These are phyloP conservation scores for Camelus dromedarius DNA, from an alignment of 2,113 vertebrate species.

Conservation along the genomic window DNA sequence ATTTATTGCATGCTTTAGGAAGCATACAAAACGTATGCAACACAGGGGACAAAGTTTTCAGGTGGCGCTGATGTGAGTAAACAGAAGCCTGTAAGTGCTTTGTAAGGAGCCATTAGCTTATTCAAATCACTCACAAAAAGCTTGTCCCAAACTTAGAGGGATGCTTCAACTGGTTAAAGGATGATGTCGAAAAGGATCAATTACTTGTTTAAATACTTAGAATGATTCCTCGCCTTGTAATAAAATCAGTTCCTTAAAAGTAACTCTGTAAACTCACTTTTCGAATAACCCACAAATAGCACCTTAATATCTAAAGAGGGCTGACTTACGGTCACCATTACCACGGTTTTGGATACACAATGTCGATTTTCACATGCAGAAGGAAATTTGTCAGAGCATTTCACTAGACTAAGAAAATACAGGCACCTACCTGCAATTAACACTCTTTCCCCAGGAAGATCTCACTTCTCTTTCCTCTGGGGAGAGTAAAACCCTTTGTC, in stretches of 20 bases:
- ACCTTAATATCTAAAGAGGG: background rate
- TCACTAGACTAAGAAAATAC: constrained; percentile 38
- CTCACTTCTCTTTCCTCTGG: background rate
- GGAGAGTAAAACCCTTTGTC: constrained; percentile 14
- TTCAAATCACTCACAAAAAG: background rate
- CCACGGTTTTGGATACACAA: background rate
- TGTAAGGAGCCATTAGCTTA: background rate
- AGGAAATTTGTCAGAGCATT: background rate
- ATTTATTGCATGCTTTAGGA: background rate
- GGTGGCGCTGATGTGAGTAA: background rate
- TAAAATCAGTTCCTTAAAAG: constrained; percentile 38
- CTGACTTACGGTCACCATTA: background rate
- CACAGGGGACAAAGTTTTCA: background rate
- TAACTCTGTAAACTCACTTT: constrained; percentile 38
- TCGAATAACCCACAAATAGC: constrained; percentile 40
- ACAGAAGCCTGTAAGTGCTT: background rate
- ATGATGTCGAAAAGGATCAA: background rate
- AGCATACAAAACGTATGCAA: background rate
- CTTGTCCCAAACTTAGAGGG: background rate
- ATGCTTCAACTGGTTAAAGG: background rate
- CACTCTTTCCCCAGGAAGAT: background rate
- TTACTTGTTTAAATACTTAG: constrained; percentile 17
- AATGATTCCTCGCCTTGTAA: constrained; percentile 38
- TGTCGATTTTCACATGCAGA: background rate
- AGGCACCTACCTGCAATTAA: background rate